Percentiles rank a stretch among this genome's conserved stretches.
Evolutionary conservation across 2,113 vertebrate species (phyloP).

Genomic region (Takifugu bimaculatus): DNA sequence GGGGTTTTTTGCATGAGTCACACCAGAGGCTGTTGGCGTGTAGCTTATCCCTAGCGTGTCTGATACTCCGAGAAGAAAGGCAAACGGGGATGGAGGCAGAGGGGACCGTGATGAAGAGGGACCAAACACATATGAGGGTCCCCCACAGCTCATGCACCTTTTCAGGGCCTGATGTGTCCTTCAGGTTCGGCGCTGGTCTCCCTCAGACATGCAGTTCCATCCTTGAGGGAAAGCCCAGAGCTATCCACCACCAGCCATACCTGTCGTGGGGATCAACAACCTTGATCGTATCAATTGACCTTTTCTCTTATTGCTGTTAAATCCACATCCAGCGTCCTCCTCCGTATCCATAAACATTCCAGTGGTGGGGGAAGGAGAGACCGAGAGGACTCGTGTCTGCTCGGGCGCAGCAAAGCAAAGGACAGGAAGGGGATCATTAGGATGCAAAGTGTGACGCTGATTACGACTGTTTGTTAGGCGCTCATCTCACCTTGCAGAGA

Average conservation of each 20-base stretch:
- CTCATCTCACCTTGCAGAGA: constrained; percentile 47
- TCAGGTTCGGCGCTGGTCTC: too few relatives aligned
- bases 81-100: constrained; percentile 8
- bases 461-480: constrained; percentile 53
- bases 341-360: constrained; percentile 20
- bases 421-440: constrained; percentile 40
- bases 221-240: neutral
- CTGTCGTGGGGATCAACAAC: too few relatives aligned
- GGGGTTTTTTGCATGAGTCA: constrained; percentile 28
- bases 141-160: neutral
- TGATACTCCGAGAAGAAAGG: constrained; percentile 8
- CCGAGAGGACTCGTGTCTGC: constrained; percentile 17
- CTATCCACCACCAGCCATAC: too few relatives aligned
- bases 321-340: constrained; percentile 4
- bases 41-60: constrained; percentile 41
- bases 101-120: constrained; percentile 6
- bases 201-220: neutral
- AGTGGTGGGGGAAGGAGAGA: constrained; percentile 9
- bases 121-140: too few relatives aligned
- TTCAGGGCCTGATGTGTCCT: too few relatives aligned
- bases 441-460: constrained; percentile 56
- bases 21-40: constrained; percentile 25
- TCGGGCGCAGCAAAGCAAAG: constrained; percentile 50
- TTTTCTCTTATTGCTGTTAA: neutral
- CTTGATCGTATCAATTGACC: neutral